phyloP scores from a whole-genome alignment of 2,113 vertebrate genomes.

The Miniopterus natalensis region DNA sequence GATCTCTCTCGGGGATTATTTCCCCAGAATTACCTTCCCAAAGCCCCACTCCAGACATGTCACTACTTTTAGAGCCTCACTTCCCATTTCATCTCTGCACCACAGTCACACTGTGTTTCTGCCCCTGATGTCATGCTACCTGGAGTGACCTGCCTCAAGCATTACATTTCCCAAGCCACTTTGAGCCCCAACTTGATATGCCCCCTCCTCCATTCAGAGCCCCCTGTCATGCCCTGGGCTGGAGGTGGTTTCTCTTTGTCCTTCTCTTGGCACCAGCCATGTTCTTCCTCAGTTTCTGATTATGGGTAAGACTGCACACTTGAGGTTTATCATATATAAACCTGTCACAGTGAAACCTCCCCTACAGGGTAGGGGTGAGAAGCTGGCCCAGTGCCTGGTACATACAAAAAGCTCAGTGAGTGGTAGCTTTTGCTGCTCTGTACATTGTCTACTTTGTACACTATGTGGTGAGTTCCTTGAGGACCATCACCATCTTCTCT shows the following conservation, averaged over 20 bases:
- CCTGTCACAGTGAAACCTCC: not conserved
- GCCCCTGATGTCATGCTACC: not conserved
- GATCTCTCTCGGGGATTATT: not conserved
- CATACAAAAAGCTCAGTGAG: not conserved
- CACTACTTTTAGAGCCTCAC: not conserved
- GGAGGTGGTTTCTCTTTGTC: not conserved
- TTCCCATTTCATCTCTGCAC: not conserved
- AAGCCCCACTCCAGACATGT: not conserved
- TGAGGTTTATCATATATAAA: not conserved
- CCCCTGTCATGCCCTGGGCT: not conserved
- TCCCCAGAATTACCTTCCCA: not conserved
- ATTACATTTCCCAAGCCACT: not conserved
- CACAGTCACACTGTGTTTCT: not conserved
- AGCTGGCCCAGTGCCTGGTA: not conserved
- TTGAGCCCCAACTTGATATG: not conserved
- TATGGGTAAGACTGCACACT: not conserved
- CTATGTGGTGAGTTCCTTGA: not conserved
- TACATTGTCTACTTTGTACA: fast-evolving
- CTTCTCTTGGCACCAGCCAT: not conserved
- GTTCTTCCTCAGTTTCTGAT: not conserved
- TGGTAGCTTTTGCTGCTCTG: not conserved
- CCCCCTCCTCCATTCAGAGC: not conserved
- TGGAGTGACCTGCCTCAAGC: not conserved
- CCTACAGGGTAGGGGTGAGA: not conserved
- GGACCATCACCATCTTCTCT: not conserved